phyloP scores from a whole-genome alignment of 35 echinoderm and acorn worm genomes.

The Anneissia japonica region DNA sequence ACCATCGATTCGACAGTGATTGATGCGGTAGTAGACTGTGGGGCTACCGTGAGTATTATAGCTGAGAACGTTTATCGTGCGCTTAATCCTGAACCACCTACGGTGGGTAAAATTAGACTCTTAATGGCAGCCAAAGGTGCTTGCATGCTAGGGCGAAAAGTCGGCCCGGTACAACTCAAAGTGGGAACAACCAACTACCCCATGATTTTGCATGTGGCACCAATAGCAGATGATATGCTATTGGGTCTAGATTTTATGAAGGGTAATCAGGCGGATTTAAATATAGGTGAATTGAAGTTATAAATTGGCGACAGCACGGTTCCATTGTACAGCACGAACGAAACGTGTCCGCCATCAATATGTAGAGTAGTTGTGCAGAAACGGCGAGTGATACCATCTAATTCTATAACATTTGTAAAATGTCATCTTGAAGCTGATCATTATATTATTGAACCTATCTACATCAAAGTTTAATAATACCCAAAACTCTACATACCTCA shows the following conservation, averaged over 20 bases:
- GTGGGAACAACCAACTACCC: background rate
- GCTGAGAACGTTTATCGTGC: background rate
- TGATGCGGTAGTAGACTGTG: background rate
- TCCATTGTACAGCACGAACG: background rate
- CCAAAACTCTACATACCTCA: background rate
- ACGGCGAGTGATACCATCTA: constrained; percentile 24
- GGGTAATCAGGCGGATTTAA: background rate
- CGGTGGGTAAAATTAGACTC: background rate
- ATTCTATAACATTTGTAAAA: background rate
- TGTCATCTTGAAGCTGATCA: background rate
- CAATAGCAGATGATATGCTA: background rate
- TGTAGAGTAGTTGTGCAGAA: background rate
- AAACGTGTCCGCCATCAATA: background rate
- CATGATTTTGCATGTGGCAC: background rate
- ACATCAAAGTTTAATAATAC: background rate
- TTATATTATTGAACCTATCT: constrained; percentile 1
- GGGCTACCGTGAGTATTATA: background rate
- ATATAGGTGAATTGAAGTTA: background rate
- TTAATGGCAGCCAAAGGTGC: background rate
- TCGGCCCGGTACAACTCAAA: background rate
- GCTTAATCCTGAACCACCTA: background rate
- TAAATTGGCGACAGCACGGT: background rate
- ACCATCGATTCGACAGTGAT: background rate
- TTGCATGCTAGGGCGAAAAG: background rate
- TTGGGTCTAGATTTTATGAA: background rate